These are phyloP conservation scores for Bugulina stolonifera DNA, from an alignment of 2,888 invertebrate genomes.

Conservation along the genomic window DNA sequence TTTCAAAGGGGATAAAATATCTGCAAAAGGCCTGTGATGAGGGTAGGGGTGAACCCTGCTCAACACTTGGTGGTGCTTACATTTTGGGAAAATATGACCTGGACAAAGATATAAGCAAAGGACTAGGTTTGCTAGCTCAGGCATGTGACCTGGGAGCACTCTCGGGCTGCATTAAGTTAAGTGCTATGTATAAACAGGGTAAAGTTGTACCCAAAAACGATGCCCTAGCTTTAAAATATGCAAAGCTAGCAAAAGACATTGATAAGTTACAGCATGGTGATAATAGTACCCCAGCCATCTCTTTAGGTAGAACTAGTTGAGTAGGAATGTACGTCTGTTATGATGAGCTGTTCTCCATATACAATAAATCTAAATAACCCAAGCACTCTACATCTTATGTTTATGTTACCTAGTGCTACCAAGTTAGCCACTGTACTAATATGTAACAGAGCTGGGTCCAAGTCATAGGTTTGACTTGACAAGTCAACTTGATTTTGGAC, in stretches of 20 bases:
- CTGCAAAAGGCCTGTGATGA: conserved; percentile 73
- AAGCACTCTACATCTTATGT: too few species aligned
- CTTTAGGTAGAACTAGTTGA: not conserved
- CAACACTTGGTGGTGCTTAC: not conserved
- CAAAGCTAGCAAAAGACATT: conserved; percentile 62
- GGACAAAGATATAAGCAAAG: not conserved
- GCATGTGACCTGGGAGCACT: conserved; percentile 74
- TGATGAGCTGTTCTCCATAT: too few species aligned
- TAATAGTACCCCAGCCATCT: not conserved
- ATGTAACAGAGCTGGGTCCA: too few species aligned
- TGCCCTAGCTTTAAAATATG: conserved; percentile 68
- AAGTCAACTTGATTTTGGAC: too few species aligned
- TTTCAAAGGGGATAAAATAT: conserved; percentile 61
- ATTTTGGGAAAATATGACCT: not conserved
- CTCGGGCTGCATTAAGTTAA: conserved; percentile 82
- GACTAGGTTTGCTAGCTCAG: conserved; percentile 66
- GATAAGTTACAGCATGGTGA: not conserved
- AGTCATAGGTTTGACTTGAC: too few species aligned
- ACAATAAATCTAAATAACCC: too few species aligned
- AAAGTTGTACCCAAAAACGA: conserved; percentile 70
- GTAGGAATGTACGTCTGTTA: not conserved
- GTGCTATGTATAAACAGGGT: conserved; percentile 63
- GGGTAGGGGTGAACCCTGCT: conserved; percentile 40
- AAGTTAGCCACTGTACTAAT: too few species aligned
- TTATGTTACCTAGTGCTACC: too few species aligned